phyloP scores from a whole-genome alignment of 2,888 invertebrate species.

The Lasioglossum lativentre region DNA sequence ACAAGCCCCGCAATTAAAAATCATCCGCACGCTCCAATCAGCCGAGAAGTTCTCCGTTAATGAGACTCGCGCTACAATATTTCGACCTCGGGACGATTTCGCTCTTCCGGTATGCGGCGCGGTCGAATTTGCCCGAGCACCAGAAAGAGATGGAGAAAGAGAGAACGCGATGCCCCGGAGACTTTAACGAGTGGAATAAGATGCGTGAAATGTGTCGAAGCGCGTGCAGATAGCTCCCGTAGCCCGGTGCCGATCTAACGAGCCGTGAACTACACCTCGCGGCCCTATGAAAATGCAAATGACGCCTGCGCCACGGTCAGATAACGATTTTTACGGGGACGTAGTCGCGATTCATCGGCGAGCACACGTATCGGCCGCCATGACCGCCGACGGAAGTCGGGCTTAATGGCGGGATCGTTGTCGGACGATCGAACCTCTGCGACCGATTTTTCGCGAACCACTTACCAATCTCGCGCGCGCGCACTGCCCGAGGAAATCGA shows the following conservation, averaged over 20 bases:
- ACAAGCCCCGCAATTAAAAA: slow-evolving; percentile 1
- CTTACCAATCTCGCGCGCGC: slow-evolving; percentile 20
- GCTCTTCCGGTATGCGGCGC: slow-evolving; percentile 29
- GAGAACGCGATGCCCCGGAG: slow-evolving; percentile 16
- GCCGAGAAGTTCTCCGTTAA: slow-evolving; percentile 8
- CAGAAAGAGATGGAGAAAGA: not conserved
- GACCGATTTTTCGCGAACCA: slow-evolving; percentile 20
- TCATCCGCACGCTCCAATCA: slow-evolving; percentile 8
- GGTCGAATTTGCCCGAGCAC: slow-evolving; percentile 32
- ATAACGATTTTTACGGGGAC: slow-evolving; percentile 60
- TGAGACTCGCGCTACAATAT: slow-evolving; percentile 37
- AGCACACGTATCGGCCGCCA: slow-evolving; percentile 24
- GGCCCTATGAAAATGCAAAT: slow-evolving; percentile 71
- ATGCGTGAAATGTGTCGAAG: slow-evolving; percentile 55
- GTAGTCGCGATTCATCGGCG: not conserved
- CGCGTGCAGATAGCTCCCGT: slow-evolving; percentile 48
- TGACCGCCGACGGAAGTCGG: slow-evolving; percentile 41
- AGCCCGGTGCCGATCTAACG: slow-evolving; percentile 58
- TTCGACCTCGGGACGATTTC: slow-evolving; percentile 26
- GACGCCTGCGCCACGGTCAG: slow-evolving; percentile 34
- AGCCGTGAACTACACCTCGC: slow-evolving; percentile 64
- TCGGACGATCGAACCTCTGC: slow-evolving; percentile 18
- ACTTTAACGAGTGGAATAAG: slow-evolving; percentile 50
- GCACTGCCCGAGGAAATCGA: slow-evolving; percentile 1
- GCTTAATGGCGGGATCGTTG: slow-evolving; percentile 40